Evolutionary conservation across 2,888 invertebrate genomes (phyloP), one percentile per base, ranked within the genome.

Genomic region (Orthosia cruda): DNA sequence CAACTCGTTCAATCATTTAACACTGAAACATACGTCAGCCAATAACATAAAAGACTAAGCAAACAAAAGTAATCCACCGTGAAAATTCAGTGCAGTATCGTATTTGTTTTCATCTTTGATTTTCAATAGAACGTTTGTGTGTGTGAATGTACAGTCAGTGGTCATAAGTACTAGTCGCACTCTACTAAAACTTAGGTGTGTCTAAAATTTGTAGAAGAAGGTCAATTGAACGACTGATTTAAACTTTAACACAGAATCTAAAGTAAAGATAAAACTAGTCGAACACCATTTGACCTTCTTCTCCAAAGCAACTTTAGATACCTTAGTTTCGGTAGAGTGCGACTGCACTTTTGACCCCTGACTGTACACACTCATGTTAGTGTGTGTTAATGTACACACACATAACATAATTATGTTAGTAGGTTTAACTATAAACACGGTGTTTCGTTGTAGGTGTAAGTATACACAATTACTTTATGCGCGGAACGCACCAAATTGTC

Each of bases 401-500:
- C 26, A 16, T 26, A 5, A 16, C 23, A 9, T 5, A 16, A 9
- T 20, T 12, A 13, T 55, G 40, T 1, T 12, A 18, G 20, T 20
- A 23, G 9, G 15, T 59, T 45, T 57, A 23, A 16, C 13, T 32
- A 61, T 18, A 49, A 18, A 74, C 20, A 57, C 15, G 50, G 40
- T 23, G 4, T 57, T 13, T 12, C 7, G 32, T 0, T 23, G 58
- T 77, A 50, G 63, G 80, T 85, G 83, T 86, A 84, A 58, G 45
- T 85, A 81, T 86, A 86, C 87, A 89, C 77, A 87, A 87, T 75
- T 67, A 79, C 74, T 90, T 89, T 89, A 93, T 89, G 89, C 80
- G 85, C 83, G 74, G 87, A 85, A 92, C 94, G 90, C 85, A 90
- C 88, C 73, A 87, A 91, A 91, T 88, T 83, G 85, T 67, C 77